phyloP scores from a whole-genome alignment of 2,113 vertebrate species.

The Cygnus buccinator region DNA sequence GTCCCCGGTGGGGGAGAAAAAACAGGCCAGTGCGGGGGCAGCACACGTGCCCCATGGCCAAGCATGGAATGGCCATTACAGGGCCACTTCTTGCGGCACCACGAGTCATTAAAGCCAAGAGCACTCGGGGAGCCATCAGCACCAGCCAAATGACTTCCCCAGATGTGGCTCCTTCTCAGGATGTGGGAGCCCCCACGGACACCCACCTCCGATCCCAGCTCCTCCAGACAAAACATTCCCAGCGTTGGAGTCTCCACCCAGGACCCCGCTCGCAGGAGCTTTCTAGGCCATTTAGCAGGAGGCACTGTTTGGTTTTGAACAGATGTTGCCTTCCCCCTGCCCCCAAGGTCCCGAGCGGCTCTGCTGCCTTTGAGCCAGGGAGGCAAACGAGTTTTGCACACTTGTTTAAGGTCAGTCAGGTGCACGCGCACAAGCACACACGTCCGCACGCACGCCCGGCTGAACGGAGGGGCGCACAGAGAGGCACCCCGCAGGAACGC shows the following conservation, averaged over 20 bases:
- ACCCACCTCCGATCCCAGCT: conserved; percentile 75
- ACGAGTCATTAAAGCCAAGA: conserved; percentile 93
- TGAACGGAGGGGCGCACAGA: not conserved
- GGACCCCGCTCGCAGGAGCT: conserved; percentile 75
- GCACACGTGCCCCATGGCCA: conserved; percentile 27
- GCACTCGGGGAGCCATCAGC: conserved; percentile 82
- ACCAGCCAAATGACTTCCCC: conserved; percentile 88
- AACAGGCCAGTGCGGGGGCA: not conserved
- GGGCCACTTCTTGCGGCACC: conserved; percentile 86
- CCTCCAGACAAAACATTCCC: conserved; percentile 86
- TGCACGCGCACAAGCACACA: not conserved
- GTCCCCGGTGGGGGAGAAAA: conserved; percentile 18
- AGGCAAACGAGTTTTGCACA: conserved; percentile 70
- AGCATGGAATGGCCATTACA: conserved; percentile 77
- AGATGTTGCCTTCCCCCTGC: conserved; percentile 74
- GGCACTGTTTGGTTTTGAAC: conserved; percentile 84
- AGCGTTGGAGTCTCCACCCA: conserved; percentile 70
- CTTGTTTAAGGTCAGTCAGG: conserved; percentile 62
- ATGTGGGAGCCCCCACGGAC: conserved; percentile 85
- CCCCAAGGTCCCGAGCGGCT: conserved; percentile 40
- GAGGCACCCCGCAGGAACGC: not conserved
- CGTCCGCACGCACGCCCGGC: not conserved
- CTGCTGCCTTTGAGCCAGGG: conserved; percentile 45
- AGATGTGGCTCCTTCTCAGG: conserved; percentile 92
- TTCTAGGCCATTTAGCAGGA: conserved; percentile 86